Conservation (phyloP, 2,888 invertebrate species). For the Enoplolaimus lenunculus region DNA sequence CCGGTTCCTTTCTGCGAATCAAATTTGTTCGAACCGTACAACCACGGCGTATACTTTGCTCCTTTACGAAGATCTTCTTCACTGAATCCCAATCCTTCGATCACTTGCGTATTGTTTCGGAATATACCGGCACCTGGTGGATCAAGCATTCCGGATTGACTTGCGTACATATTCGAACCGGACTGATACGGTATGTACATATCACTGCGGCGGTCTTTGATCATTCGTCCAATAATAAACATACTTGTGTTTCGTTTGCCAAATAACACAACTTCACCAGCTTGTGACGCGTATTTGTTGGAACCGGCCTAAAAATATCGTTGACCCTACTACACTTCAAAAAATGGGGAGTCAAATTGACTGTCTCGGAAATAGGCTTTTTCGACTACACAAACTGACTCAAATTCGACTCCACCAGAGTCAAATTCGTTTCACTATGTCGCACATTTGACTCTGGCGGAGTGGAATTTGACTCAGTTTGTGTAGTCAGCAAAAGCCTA, state of each 20-base stretch:
- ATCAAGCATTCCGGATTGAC: conserved; percentile 37
- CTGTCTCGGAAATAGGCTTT: too few species aligned
- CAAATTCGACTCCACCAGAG: too few species aligned
- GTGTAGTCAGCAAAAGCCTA: too few species aligned
- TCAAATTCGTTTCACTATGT: too few species aligned
- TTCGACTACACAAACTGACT: too few species aligned
- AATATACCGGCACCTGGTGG: conserved; percentile 26
- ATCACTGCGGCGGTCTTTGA: conserved; percentile 30
- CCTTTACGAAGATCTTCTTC: conserved; percentile 37
- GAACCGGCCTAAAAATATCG: conserved; percentile 18
- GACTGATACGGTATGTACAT: conserved; percentile 38
- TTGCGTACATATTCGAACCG: conserved; percentile 37
- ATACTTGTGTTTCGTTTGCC: conserved; percentile 13
- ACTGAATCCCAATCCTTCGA: conserved; percentile 26
- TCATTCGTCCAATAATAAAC: conserved; percentile 28
- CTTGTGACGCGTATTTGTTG: conserved; percentile 18
- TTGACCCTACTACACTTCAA: too few species aligned
- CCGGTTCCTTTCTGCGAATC: conserved; percentile 37
- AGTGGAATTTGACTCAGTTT: too few species aligned
- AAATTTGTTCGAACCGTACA: conserved; percentile 40
- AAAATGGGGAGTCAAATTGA: too few species aligned
- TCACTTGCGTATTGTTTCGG: conserved; percentile 11
- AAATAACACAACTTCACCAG: conserved; percentile 18
- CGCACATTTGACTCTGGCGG: too few species aligned
- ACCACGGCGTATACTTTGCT: conserved; percentile 38